Conservation (phyloP, 2,797 vertebrate species). For the Halcyon badia region DNA sequence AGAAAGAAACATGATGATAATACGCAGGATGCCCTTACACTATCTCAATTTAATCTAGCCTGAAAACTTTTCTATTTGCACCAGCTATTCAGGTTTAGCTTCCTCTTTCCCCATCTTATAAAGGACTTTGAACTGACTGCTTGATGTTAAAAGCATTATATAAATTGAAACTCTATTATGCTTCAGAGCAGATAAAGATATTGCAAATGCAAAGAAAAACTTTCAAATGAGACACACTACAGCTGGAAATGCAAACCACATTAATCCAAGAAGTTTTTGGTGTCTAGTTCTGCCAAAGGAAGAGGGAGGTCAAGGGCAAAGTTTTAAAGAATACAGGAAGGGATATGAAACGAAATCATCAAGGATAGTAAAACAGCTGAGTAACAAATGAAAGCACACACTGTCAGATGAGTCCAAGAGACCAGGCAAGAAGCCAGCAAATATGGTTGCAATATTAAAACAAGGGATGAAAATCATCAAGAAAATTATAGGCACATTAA, state of each 20-base stretch:
- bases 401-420: not conserved
- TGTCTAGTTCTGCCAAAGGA: not conserved
- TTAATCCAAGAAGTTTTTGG: conserved; percentile 27
- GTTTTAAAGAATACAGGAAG: conserved; percentile 41
- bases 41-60: conserved; percentile 23
- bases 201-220: conserved; percentile 53
- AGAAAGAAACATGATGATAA: not conserved
- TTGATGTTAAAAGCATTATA: conserved; percentile 62
- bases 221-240: conserved; percentile 61
- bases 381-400: conserved; percentile 35
- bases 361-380: conserved; percentile 36
- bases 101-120: conserved; percentile 42
- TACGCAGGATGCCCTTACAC: not conserved
- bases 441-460: conserved; percentile 60
- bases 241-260: conserved; percentile 60
- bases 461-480: conserved; percentile 55
- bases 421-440: conserved; percentile 33
- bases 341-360: conserved; percentile 43
- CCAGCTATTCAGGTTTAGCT: conserved; percentile 4
- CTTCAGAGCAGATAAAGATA: conserved; percentile 71
- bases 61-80: conserved; percentile 55
- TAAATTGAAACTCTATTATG: conserved; percentile 68
- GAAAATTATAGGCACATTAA: conserved; percentile 35
- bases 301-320: not conserved
- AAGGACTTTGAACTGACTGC: conserved; percentile 64